Evolutionary conservation across 2,888 invertebrate species (phyloP), one percentile per base, ranked within the genome.

Genomic region (Drosophila lutescens): DNA sequence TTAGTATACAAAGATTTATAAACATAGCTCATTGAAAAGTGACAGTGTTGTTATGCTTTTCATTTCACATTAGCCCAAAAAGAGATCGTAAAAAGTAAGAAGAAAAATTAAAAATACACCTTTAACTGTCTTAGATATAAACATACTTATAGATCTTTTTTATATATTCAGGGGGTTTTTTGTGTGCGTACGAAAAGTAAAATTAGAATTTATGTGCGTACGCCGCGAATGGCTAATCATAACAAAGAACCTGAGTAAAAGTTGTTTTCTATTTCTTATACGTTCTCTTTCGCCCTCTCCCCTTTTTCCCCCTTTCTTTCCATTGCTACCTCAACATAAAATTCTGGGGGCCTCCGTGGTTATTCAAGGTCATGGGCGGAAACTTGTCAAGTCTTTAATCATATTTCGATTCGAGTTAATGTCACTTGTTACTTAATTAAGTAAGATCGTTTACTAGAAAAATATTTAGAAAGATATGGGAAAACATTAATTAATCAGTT

Each of bases 151-250:
- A 53, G 62, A 40, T 60, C 10, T 43, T 55, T 50, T 53, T 46
- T 58, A 17, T 65, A 20, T 15, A 15, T 46, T 44, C 13, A 23
- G 40, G 8, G 41, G 36, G 23, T 4, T n/a, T 47, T 57, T 55
- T 60, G 47, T 74, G 56, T 86, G 85, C 43, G 87, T 79, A 79
- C 82, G 73, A 85, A 54, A 83, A 86, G 83, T 88, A 83, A 83
- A 84, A 88, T 88, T 84, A 88, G 86, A 84, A 88, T 86, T 82
- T 82, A 70, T 86, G 85, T 82, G 82, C 87, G 82, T 82, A 85
- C 73, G 77, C 57, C 55, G 80, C 83, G 83, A 84, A 84, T 78
- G 83, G 88, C 88, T 86, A 88, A 84, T 84, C 83, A 84, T 88
- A 84, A 84, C 83, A 88, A 88, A 83, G 68, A 84, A 69, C 46